Base-by-base conservation (phyloP, 2,888 invertebrate species). In the Tiliacea citrago region DNA sequence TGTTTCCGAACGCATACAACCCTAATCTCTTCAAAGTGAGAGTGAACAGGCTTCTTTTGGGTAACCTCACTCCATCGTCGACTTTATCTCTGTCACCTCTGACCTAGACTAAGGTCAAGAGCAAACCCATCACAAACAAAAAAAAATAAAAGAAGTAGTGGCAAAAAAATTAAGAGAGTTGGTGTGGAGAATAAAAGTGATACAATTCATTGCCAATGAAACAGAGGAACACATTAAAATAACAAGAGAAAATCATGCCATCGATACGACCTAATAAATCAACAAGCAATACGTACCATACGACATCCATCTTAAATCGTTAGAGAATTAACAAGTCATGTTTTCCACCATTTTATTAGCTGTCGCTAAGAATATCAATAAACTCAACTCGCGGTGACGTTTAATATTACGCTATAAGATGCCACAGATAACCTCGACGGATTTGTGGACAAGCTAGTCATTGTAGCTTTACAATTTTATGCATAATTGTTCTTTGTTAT, bases 341-440 rank as follows among this genome's bases (percentile, higher is more conserved):
- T 75, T 68, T 53, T 21, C 65, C 75, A 80, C 84, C 81, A 84
- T 79, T 88, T 88, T 86, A 85, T 86, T 80, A 82, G 83, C 67
- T 68, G 71, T 65, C 79, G 75, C 75, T 75, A 83, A 75, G 85
- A 86, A 90, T 88, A 89, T 85, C 87, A 88, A 90, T 88, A 90
- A 89, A 85, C 78, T 85, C 79, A 83, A 82, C 76, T 74, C 75
- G 79, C 84, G 83, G 65, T 77, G 88, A 89, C 88, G 78, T 90
- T 89, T 90, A 90, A 92, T 91, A 92, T 91, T 91, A 89, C 84
- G 81, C 88, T 84, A 89, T 90, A 91, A 84, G 82, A 83, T 86
- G 89, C 80, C 74, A 73, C 79, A 87, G 92, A 92, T 92, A 91
- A 86, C 71, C 57, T 47, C 71, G 88, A 88, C 82, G 88, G 89